phyloP scores from a whole-genome alignment of 2,888 invertebrate genomes.

The Rotaria sp. region DNA sequence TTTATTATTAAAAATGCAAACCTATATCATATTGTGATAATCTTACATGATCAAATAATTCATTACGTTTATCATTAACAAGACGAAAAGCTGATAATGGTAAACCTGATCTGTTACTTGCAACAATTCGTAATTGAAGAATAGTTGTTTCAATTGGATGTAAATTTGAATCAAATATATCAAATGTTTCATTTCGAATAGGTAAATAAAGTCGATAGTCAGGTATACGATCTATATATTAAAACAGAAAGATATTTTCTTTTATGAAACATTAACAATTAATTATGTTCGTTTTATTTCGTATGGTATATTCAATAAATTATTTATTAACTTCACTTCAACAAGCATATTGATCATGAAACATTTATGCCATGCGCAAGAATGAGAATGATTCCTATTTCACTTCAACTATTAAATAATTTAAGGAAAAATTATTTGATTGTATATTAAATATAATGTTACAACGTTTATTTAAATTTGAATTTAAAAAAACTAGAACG shows the following conservation, averaged over 20 bases:
- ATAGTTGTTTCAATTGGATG: constrained; percentile 24
- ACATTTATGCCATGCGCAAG: too few relatives aligned
- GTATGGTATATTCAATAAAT: too few relatives aligned
- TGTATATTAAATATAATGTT: too few relatives aligned
- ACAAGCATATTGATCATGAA: too few relatives aligned
- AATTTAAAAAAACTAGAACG: too few relatives aligned
- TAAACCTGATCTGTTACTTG: constrained; percentile 47
- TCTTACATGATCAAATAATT: constrained; percentile 50
- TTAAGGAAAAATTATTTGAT: too few relatives aligned
- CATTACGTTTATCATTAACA: constrained; percentile 45
- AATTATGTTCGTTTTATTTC: too few relatives aligned
- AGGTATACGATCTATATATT: background rate
- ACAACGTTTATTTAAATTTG: too few relatives aligned
- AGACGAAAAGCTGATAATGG: constrained; percentile 53
- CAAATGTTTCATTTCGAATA: constrained; percentile 18
- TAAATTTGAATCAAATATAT: constrained; percentile 19
- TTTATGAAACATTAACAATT: too few relatives aligned
- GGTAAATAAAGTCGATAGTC: constrained; percentile 6
- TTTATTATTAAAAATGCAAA: background rate
- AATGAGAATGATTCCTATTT: too few relatives aligned
- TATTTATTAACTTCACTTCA: too few relatives aligned
- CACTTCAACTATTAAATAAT: too few relatives aligned
- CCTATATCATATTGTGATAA: constrained; percentile 49
- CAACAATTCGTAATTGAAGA: constrained; percentile 27
- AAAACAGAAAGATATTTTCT: background rate